Evolutionary conservation across 2,797 vertebrate genomes (phyloP).

Genomic region (Acridotheres tristis): DNA sequence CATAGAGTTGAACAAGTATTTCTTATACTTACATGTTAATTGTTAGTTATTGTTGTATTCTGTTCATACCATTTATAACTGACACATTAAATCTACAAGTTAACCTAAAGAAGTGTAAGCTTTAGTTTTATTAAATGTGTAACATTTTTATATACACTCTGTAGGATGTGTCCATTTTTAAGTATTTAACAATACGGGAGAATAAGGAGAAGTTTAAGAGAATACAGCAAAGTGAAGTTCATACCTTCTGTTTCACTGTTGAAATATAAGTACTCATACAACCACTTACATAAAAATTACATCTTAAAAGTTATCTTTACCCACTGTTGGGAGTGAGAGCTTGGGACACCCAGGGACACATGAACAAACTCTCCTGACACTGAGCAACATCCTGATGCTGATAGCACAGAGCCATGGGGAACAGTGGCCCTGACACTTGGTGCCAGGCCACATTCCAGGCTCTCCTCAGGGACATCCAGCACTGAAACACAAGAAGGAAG

Average conservation of each 20-base stretch:
- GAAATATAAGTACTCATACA: not conserved
- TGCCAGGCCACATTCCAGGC: not conserved
- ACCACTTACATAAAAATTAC: not conserved
- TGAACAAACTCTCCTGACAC: not conserved
- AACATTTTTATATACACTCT: not conserved
- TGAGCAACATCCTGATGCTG: not conserved
- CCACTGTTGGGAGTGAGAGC: not conserved
- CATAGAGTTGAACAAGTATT: not conserved
- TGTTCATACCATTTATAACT: not conserved
- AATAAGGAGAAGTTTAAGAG: not conserved
- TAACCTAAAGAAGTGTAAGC: not conserved
- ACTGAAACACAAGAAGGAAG: not conserved
- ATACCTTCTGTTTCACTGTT: not conserved
- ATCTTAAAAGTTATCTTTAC: not conserved
- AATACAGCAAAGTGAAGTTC: not conserved
- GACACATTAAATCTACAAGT: not conserved
- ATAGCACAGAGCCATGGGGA: not conserved
- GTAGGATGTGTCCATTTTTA: not conserved
- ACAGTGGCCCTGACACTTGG: accelerated
- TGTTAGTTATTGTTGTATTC: not conserved
- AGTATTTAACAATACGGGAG: not conserved
- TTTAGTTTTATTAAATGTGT: not conserved
- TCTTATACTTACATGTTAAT: not conserved
- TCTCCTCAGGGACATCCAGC: not conserved
- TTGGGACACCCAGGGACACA: not conserved